Percentiles rank a stretch among this genome's conserved stretches.
These are phyloP conservation scores for Hypolimnas misippus DNA, from an alignment of 2,888 invertebrate species.

Conservation along the genomic window DNA sequence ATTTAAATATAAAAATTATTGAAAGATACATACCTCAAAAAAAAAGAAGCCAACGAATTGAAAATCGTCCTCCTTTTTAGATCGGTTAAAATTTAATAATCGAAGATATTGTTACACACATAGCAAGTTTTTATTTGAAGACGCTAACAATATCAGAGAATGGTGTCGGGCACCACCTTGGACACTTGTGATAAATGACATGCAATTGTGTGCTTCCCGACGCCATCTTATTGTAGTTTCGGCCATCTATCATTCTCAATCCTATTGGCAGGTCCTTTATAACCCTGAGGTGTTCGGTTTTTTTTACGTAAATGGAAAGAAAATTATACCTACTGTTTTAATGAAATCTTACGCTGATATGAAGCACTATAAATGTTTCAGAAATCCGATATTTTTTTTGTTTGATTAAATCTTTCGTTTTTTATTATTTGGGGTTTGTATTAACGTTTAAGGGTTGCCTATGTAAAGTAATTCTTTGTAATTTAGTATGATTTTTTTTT, in stretches of 20 bases:
- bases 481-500: too few species aligned
- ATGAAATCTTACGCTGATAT: background rate
- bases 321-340: background rate
- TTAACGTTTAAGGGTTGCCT: too few species aligned
- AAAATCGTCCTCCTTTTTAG: too few species aligned
- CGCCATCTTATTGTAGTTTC: slow-evolving; percentile 7
- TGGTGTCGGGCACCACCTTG: slow-evolving; percentile 2
- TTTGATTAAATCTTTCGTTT: background rate
- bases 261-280: slow-evolving; percentile 17
- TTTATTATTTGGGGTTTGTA: background rate
- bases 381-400: background rate
- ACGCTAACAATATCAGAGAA: slow-evolving; percentile 1
- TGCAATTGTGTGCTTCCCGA: slow-evolving; percentile 9
- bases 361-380: background rate
- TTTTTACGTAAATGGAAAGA: background rate
- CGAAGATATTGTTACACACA: background rate
- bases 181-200: slow-evolving; percentile 13
- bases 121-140: background rate
- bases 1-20: too few species aligned
- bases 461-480: too few species aligned
- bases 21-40: too few species aligned
- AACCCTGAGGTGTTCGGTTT: background rate
- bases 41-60: background rate
- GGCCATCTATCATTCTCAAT: slow-evolving; percentile 20
- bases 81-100: background rate